Evolutionary conservation across 2,888 invertebrate species (phyloP).

Genomic region (Aspidiotus destructor): DNA sequence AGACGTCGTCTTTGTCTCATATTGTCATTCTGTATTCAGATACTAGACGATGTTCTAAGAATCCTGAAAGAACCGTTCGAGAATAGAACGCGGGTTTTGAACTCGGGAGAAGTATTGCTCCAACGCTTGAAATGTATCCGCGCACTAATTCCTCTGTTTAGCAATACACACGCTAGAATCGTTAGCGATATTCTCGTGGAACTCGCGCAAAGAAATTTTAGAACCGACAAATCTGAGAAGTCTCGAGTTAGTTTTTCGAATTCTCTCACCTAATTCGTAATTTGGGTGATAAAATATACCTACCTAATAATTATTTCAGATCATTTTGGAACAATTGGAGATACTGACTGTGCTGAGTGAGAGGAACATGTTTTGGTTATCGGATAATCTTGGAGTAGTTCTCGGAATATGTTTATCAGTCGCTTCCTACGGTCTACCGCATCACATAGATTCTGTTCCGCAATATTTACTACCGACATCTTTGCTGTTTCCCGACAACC

Average conservation of each 20-base stretch:
- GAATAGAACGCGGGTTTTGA: constrained; percentile 9
- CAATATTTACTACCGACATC: constrained; percentile 21
- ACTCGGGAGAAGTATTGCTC: constrained; percentile 18
- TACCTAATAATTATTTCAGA: constrained; percentile 3
- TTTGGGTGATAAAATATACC: not conserved
- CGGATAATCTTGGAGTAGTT: constrained; percentile 20
- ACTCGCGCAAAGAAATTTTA: constrained; percentile 4
- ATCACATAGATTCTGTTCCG: constrained; percentile 7
- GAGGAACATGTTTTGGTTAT: constrained; percentile 19
- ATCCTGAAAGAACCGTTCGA: constrained; percentile 17
- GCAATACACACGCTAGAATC: not conserved
- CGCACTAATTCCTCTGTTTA: constrained; percentile 6
- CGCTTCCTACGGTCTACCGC: constrained; percentile 25
- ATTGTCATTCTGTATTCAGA: constrained; percentile 8
- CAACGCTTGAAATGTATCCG: constrained; percentile 20
- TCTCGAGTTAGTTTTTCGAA: not conserved
- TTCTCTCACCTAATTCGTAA: not conserved
- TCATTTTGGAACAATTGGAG: constrained; percentile 11
- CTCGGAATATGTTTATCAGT: constrained; percentile 13
- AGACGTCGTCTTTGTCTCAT: not conserved
- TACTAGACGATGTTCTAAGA: not conserved
- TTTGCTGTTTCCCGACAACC: constrained; percentile 14
- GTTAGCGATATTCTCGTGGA: constrained; percentile 14
- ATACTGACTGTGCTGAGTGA: constrained; percentile 13
- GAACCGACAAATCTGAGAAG: constrained; percentile 1